These are phyloP conservation scores for Brachionus plicatilis DNA, from an alignment of 1,140 invertebrate species.

Conservation along the genomic window DNA sequence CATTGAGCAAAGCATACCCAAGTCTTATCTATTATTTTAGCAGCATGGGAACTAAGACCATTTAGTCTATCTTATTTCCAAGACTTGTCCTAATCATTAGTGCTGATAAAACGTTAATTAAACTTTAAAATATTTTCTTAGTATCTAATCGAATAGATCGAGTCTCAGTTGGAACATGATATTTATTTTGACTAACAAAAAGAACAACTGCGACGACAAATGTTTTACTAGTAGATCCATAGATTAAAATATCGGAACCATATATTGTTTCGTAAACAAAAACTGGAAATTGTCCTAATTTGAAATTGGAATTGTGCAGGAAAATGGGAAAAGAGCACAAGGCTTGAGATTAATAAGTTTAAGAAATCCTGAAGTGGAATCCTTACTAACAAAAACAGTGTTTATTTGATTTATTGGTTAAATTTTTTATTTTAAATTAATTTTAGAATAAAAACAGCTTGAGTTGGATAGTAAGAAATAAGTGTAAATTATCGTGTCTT, in stretches of 20 bases:
- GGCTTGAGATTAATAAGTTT: background rate
- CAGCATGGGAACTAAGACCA: background rate
- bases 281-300: conserved; percentile 31
- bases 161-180: conserved; percentile 9
- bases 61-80: background rate
- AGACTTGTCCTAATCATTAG: background rate
- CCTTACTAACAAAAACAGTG: background rate
- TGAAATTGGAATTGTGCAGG: background rate
- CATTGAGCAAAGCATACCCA: background rate
- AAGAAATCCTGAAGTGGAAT: background rate
- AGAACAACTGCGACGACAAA: conserved; percentile 25
- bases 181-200: conserved; percentile 26
- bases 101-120: conserved; percentile 19
- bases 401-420: conserved; percentile 10
- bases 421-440: background rate
- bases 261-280: conserved; percentile 7
- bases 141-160: background rate
- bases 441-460: conserved; percentile 18
- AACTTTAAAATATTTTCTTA: background rate
- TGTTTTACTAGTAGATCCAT: background rate
- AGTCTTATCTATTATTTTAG: background rate
- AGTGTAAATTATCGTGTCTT: background rate
- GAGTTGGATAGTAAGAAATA: background rate
- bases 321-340: background rate
- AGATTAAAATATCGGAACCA: conserved; percentile 13